phyloP scores from a whole-genome alignment of 1,140 invertebrate genomes.

The Tetramorium parvispinum region DNA sequence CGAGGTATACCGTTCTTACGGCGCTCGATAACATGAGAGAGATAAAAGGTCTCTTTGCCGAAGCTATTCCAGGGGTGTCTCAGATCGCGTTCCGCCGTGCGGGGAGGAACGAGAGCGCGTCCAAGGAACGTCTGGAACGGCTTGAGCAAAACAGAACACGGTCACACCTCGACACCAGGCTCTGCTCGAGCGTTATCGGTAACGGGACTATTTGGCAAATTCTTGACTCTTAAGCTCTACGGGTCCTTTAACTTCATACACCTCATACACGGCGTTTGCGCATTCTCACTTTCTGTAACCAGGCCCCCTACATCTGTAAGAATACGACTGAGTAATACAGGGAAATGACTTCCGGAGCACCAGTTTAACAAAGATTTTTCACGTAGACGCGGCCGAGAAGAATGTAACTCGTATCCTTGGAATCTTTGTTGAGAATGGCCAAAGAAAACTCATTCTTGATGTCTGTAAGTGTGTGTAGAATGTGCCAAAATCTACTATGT shows the following conservation, averaged over 20 bases:
- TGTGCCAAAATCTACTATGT: not conserved
- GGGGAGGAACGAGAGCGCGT: not conserved
- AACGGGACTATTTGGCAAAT: constrained; percentile 4
- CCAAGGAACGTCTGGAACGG: constrained; percentile 19
- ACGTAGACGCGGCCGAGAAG: not conserved
- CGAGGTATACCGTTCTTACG: constrained; percentile 30
- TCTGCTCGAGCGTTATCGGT: not conserved
- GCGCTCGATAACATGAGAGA: not conserved
- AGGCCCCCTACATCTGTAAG: constrained; percentile 33
- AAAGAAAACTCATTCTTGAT: not conserved
- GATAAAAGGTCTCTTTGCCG: not conserved
- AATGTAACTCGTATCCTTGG: not conserved
- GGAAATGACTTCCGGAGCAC: constrained; percentile 63
- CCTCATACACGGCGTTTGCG: constrained; percentile 7
- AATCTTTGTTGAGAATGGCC: not conserved
- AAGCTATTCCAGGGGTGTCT: constrained; percentile 27
- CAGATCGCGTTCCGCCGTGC: constrained; percentile 6
- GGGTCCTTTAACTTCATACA: constrained; percentile 11
- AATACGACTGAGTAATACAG: constrained; percentile 30
- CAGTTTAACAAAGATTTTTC: not conserved
- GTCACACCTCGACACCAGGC: constrained; percentile 16
- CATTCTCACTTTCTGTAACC: constrained; percentile 39
- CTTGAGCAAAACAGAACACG: constrained; percentile 28
- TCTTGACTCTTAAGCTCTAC: constrained; percentile 32
- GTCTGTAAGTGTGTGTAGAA: no score